Evolutionary conservation across 1,140 invertebrate species (phyloP).

Genomic region (Cherax quadricarinatus): DNA sequence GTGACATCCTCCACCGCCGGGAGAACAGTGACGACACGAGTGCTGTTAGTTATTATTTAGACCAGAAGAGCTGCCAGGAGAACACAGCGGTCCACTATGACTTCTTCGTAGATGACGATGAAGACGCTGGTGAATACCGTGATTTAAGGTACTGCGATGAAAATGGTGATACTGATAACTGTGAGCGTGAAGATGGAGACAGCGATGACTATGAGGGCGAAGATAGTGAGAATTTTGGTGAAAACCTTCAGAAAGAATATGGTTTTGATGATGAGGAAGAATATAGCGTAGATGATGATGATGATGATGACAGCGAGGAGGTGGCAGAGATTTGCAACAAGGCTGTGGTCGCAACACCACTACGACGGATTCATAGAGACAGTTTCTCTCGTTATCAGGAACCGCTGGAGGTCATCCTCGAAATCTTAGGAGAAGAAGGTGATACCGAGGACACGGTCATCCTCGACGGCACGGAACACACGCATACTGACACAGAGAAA

Average conservation of each 20-base stretch:
- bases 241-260: not conserved
- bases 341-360: not conserved
- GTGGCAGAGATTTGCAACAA: not conserved
- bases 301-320: slow-evolving; percentile 2
- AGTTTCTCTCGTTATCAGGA: slow-evolving; percentile 43
- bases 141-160: not conserved
- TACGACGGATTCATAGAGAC: not conserved
- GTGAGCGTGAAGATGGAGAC: not conserved
- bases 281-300: slow-evolving; percentile 17
- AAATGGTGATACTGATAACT: not conserved
- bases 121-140: not conserved
- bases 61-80: not conserved
- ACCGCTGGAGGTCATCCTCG: slow-evolving; percentile 56
- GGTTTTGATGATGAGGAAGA: slow-evolving; percentile 11
- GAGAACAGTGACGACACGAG: slow-evolving; percentile 13
- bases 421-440: slow-evolving; percentile 57
- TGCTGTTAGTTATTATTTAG: slow-evolving; percentile 1
- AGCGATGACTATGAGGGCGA: slow-evolving; percentile 12
- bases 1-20: too few relatives aligned
- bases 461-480: not conserved
- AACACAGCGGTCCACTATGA: slow-evolving; percentile 13
- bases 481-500: not conserved
- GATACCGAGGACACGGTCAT: slow-evolving; percentile 13
- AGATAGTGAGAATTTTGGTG: too few relatives aligned
- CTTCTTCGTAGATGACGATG: slow-evolving; percentile 38